Conservation (phyloP, 2,888 invertebrate genomes). For the Alsophila aescularia region DNA sequence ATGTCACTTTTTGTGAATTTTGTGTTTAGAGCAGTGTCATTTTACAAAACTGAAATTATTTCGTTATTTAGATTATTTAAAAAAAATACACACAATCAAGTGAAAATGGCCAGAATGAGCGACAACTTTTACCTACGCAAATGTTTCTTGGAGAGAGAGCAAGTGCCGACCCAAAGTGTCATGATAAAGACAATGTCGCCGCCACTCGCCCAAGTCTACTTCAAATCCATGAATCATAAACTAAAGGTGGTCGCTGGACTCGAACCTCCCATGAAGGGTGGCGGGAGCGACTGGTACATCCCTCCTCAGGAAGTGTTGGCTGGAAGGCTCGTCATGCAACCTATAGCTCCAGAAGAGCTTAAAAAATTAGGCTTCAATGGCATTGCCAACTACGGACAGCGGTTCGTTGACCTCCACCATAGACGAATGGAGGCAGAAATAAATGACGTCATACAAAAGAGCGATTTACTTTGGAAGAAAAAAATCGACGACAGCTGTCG, state of each 20-base stretch:
- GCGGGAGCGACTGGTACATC: slow-evolving; percentile 69
- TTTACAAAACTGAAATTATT: background rate
- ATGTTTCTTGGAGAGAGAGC: slow-evolving; percentile 62
- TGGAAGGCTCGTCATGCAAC: slow-evolving; percentile 63
- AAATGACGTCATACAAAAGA: slow-evolving; percentile 48
- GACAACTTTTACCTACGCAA: slow-evolving; percentile 68
- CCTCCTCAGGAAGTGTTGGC: slow-evolving; percentile 64
- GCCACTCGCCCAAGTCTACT: slow-evolving; percentile 67
- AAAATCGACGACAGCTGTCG: slow-evolving; percentile 43
- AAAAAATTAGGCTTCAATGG: slow-evolving; percentile 59
- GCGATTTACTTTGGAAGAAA: slow-evolving; percentile 60
- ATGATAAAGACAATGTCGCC: slow-evolving; percentile 67
- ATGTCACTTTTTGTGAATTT: too few species aligned
- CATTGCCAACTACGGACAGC: slow-evolving; percentile 54
- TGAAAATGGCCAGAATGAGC: slow-evolving; percentile 51
- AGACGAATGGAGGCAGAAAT: slow-evolving; percentile 53
- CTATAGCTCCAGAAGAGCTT: slow-evolving; percentile 56
- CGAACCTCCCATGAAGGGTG: slow-evolving; percentile 70
- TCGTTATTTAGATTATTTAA: background rate
- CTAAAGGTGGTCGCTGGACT: slow-evolving; percentile 68
- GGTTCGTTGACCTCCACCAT: slow-evolving; percentile 50
- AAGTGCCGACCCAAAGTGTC: slow-evolving; percentile 69
- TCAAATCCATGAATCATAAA: slow-evolving; percentile 67
- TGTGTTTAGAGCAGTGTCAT: background rate
- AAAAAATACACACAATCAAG: background rate